Evolutionary conservation across 2,888 invertebrate genomes (phyloP), one percentile per base, ranked within the genome.

Genomic region (Disparrhopalites patrizii): DNA sequence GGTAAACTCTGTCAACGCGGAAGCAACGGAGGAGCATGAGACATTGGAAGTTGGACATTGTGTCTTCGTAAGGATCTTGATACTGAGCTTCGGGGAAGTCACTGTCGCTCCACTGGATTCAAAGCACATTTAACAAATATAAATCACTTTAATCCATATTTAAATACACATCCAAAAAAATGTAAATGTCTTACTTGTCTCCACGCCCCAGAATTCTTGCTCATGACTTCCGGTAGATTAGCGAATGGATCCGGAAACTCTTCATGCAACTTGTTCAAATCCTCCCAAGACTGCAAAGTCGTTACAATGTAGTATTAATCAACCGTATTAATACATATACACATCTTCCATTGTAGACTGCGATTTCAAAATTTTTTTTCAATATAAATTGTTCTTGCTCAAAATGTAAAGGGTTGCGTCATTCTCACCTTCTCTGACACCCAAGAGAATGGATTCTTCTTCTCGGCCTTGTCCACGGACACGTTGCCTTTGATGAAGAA

Each of bases 401-500:
- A 54, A 25, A 13, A 54, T 18, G 8, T 7, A 25, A 28, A 28
- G 10, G 7, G 7, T 47, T 5, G 15, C 13, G 55, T 30, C 30
- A 3, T 20, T 13, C 27, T 65, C 31, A 65, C 65, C 78, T 83
- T 84, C 0, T 84, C 77, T 0, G 87, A 81, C 56, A 93, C 80
- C 92, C 93, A 93, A 1, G 81, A 75, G 0, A 85, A 85, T 0
- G 93, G 91, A 77, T 86, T 86, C 15, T 80, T 78, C 20, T 83
- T 80, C 15, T 84, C 76, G 0, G 88, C 83, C 79, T 90, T 91
- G 77, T 91, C 90, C 70, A 93, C 79, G 0, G 87, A 83, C 0
- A 92, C 85, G 72, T 87, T 88, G 50, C 91, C 93, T 77, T 93
- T 94, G 73, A 93, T 90, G 78, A 95, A 94, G 81, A 95, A 95